Base-by-base conservation (phyloP, 1,140 invertebrate genomes). In the Pemphigus obesinymphae region DNA sequence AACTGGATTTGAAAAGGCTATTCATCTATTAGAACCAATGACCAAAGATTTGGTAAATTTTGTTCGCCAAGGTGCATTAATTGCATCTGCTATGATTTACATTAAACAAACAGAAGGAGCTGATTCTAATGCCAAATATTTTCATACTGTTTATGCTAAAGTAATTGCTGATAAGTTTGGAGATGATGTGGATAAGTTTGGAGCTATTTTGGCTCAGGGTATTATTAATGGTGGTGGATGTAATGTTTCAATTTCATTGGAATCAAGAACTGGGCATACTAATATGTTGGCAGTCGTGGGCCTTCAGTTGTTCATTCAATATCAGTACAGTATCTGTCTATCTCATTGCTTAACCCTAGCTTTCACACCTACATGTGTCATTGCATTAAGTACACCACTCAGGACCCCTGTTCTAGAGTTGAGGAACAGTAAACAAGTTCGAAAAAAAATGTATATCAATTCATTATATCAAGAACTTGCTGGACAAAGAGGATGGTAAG, bases 261-360 rank as follows among this genome's bases (percentile, higher is more conserved):
- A 98, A 85, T 98, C 97, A 8, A 91, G 97, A 50, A 99, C 97
- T 55, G 98, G 98, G 1, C 97, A 99, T 87, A 98, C 96, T 68
- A 98, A 99, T 87, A 95, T 99, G 92, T 89, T 96, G 72, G 96
- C 96, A 3, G 96, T 99, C 5, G 97, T 99, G 1, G 98, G 98
- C 20, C 94, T 97, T 87, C 87, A 99, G 55, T 94, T 99, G 0
- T 99, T 99, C 87, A 97, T 96, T 0, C 98, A 99, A 87, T 99
- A 99, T 87, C 99, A 98, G 98, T 99, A 99, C 87, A 99, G 98
- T 98, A 99, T 98, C 90, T 98, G 98, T 0, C 88, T 99, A 72
- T 93, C 96, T 0, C 96, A 99, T 87, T 99, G 98, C 85, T 88
- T 99, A 58, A 96, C 96, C 3, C 88, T 99, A 76, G 95, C 97